Evolutionary conservation across 2,888 invertebrate species (phyloP).

Genomic region (Hypomecis atomaria): DNA sequence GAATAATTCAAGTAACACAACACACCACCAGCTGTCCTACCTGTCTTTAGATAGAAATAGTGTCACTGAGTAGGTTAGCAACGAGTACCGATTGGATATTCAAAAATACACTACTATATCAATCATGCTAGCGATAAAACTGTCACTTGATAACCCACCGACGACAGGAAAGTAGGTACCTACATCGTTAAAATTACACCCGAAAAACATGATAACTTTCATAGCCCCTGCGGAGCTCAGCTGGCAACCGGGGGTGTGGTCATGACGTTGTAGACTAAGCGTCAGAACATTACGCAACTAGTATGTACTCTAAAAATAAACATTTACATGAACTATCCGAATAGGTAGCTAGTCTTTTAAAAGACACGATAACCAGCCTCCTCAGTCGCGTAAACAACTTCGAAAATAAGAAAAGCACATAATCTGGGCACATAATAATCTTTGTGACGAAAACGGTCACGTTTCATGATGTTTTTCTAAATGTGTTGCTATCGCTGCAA

Average conservation of each 20-base stretch:
- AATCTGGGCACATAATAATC: constrained; percentile 18
- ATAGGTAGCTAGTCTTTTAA: constrained; percentile 30
- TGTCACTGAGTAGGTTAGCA: constrained; percentile 14
- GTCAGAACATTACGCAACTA: constrained; percentile 58
- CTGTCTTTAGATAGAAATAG: neutral
- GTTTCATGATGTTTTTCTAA: constrained; percentile 30
- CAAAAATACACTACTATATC: constrained; percentile 26
- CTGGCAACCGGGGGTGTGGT: constrained; percentile 74
- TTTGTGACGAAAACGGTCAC: constrained; percentile 25
- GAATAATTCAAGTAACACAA: too few relatives aligned
- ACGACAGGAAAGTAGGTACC: constrained; percentile 30
- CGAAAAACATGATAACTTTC: constrained; percentile 50
- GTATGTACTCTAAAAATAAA: constrained; percentile 44
- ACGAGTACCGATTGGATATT: constrained; percentile 6
- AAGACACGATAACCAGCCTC: constrained; percentile 30
- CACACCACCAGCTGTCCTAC: constrained; percentile 9
- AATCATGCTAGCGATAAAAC: constrained; percentile 36
- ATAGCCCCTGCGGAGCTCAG: constrained; percentile 45
- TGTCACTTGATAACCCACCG: constrained; percentile 19
- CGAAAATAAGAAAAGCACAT: constrained; percentile 40
- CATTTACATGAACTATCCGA: constrained; percentile 31
- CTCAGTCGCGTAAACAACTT: constrained; percentile 14
- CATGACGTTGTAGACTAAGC: constrained; percentile 60
- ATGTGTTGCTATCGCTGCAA: constrained; percentile 27
- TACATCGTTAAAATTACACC: constrained; percentile 33